Base-by-base conservation (phyloP, 1,140 invertebrate genomes). In the Neodiprion virginianus region DNA sequence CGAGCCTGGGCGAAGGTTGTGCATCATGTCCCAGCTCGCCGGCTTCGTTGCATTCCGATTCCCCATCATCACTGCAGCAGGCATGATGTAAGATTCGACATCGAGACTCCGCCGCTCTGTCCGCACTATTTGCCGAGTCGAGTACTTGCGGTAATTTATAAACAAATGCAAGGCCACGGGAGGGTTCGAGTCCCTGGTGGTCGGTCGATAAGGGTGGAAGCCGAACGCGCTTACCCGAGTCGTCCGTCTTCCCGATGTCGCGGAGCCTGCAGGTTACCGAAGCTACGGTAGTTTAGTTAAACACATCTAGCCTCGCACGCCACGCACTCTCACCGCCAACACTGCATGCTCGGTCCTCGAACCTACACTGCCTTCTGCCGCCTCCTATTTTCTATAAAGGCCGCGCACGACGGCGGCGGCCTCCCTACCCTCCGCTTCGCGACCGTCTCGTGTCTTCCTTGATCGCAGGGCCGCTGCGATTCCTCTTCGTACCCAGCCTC, bases 291-390 rank as follows among this genome's bases (percentile, higher is more conserved):
- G 28, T 40, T 40, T 5, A 40, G 28, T 40, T 17, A 61, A 17
- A 61, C 53, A 61, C 53, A 17, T 17, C 11, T 7, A 61, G 53
- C 53, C 53, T 14, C 53, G 53, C 53, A 8, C 53, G 11, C 2
- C 53, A 8, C 53, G 53, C 11, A 61, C 53, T 61, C 11, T 40
- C 28, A 40, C 28, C 11, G 53, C 0, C 11, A n/a, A 8, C 11
- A 12, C 53, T 0, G 53, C 53, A 14, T 8, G 7, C n/a, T 61
- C 53, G 53, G 53, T 61, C 53, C 53, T 61, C 53, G 53, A 61
- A 61, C 53, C 53, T 17, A 61, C 53, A 61, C 53, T 61, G 53
- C 11, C 53, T 61, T 61, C 53, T 61, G 53, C n/a, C n/a, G 53
- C 11, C 53, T 61, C 53, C 53, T 61, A 61, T 61, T 61, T 61